Evolutionary conservation across 2,888 invertebrate species (phyloP).

Genomic region (Gasteruption jaculator): DNA sequence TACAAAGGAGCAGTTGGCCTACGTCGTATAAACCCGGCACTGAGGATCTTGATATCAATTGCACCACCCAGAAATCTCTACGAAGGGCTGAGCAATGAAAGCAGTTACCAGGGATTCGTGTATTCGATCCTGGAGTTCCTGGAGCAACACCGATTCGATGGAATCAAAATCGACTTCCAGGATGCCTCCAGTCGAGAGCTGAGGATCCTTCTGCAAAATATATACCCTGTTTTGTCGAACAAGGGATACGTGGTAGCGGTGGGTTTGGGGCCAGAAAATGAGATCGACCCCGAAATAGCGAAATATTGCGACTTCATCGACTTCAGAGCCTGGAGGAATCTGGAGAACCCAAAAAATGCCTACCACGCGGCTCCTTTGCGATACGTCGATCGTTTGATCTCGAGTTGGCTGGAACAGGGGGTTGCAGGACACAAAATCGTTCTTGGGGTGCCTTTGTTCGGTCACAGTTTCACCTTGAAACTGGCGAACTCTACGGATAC

Average conservation of each 20-base stretch:
- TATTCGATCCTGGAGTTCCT: conserved; percentile 63
- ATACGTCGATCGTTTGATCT: conserved; percentile 28
- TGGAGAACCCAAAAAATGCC: no score
- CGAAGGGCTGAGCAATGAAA: conserved; percentile 60
- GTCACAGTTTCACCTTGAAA: conserved; percentile 66
- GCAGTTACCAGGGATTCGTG: conserved; percentile 57
- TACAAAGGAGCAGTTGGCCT: conserved; percentile 67
- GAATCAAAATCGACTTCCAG: conserved; percentile 71
- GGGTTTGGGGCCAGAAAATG: conserved; percentile 62
- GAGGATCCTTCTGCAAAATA: conserved; percentile 58
- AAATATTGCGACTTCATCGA: conserved; percentile 65
- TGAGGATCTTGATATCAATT: conserved; percentile 70
- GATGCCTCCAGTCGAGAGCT: conserved; percentile 54
- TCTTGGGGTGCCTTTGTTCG: conserved; percentile 70
- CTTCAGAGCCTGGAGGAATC: conserved; percentile 60
- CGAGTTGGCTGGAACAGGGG: conserved; percentile 40
- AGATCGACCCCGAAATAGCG: conserved; percentile 60
- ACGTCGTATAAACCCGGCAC: conserved; percentile 62
- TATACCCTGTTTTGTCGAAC: conserved; percentile 55
- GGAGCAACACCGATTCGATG: conserved; percentile 71
- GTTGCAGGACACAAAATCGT: conserved; percentile 68
- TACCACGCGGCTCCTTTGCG: conserved; percentile 39
- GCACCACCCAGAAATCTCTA: conserved; percentile 45
- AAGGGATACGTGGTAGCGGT: conserved; percentile 59
- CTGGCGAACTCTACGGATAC: conserved; percentile 55